Evolutionary conservation across 2,888 invertebrate species (phyloP).

Genomic region (Trichogramma dendrolimi): DNA sequence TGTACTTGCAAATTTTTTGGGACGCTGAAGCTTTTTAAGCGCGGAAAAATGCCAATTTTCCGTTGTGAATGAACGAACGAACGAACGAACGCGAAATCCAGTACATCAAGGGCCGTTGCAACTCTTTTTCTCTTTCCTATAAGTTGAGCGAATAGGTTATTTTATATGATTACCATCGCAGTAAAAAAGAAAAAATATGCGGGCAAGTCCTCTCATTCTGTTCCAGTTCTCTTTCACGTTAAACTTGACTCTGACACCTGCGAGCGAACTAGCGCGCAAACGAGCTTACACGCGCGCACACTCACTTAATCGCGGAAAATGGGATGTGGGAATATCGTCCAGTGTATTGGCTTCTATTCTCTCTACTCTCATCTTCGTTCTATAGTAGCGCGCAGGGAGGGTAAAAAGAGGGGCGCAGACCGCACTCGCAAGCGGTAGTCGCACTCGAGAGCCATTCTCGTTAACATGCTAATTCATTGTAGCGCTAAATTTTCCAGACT

Average conservation of each 20-base stretch:
- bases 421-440: conserved; percentile 6
- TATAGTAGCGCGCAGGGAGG: conserved; percentile 14
- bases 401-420: background rate
- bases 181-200: conserved; percentile 37
- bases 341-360: conserved; percentile 26
- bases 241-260: conserved; percentile 19
- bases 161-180: conserved; percentile 49
- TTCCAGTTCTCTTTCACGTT: background rate
- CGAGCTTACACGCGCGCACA: background rate
- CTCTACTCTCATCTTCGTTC: conserved; percentile 22
- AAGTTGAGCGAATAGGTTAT: conserved; percentile 43
- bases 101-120: background rate
- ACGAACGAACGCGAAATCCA: background rate
- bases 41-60: background rate
- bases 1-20: too few relatives aligned
- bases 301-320: conserved; percentile 4
- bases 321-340: conserved; percentile 5
- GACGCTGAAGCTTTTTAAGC: too few relatives aligned
- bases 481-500: conserved; percentile 44
- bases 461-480: conserved; percentile 51
- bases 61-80: background rate
- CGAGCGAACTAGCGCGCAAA: conserved; percentile 1
- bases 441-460: conserved; percentile 34
- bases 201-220: conserved; percentile 18
- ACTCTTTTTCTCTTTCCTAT: background rate